Conservation (phyloP, 2,113 vertebrate genomes). For the Panthera uncia region DNA sequence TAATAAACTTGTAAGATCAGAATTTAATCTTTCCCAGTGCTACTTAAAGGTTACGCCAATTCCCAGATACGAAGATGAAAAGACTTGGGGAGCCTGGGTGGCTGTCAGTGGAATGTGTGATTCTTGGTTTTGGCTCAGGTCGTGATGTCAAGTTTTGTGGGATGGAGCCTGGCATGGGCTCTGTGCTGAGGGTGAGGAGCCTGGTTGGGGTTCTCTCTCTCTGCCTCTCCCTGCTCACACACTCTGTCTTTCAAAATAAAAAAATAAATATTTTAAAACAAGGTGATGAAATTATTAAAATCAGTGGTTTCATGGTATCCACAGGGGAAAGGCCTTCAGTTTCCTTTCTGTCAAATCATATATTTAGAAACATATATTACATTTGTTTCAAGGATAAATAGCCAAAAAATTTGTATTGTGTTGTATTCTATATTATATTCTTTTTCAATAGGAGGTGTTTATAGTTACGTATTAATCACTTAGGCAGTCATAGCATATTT, state of each 20-base stretch:
- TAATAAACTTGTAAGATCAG: slow-evolving; percentile 53
- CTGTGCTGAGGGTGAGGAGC: too few relatives aligned
- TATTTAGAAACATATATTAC: slow-evolving; percentile 60
- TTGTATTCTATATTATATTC: neutral
- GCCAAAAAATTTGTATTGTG: slow-evolving; percentile 7
- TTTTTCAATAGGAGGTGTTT: slow-evolving; percentile 41
- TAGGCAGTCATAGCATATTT: neutral
- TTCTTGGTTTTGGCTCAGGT: too few relatives aligned
- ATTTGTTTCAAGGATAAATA: slow-evolving; percentile 60
- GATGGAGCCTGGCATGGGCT: too few relatives aligned
- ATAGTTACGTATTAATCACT: neutral
- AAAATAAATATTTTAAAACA: too few relatives aligned
- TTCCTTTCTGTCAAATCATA: neutral
- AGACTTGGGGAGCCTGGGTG: too few relatives aligned
- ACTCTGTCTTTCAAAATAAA: too few relatives aligned
- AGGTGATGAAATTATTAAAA: slow-evolving; percentile 50
- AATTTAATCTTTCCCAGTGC: slow-evolving; percentile 56
- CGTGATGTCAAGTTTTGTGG: too few relatives aligned
- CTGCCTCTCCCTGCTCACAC: too few relatives aligned
- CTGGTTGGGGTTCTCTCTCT: too few relatives aligned
- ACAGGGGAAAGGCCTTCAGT: neutral
- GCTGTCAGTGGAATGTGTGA: too few relatives aligned
- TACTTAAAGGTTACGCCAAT: slow-evolving; percentile 54
- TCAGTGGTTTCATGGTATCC: neutral
- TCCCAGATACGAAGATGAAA: slow-evolving; percentile 34